Evolutionary conservation across 2,888 invertebrate species (phyloP).

Genomic region (Hemicrepidius hirtus): DNA sequence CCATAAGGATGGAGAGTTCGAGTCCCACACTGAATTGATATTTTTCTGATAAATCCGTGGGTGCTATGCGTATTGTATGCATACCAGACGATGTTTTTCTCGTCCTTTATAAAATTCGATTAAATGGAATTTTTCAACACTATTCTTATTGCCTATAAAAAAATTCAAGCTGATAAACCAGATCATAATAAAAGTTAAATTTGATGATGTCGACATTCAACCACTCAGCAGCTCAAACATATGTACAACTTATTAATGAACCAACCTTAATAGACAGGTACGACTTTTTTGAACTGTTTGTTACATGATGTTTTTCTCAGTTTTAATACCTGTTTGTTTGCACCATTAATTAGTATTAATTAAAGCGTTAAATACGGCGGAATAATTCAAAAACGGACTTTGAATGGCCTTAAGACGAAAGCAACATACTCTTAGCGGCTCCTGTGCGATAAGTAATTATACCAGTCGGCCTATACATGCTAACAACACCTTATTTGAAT

Average conservation of each 20-base stretch:
- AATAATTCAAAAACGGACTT: conserved; percentile 11
- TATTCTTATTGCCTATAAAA: too few relatives aligned
- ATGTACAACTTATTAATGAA: conserved; percentile 27
- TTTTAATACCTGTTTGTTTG: conserved; percentile 17
- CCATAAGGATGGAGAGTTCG: too few relatives aligned
- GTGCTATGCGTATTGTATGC: too few relatives aligned
- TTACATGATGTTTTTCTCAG: conserved; percentile 19
- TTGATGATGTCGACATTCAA: background rate
- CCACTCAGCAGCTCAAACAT: background rate
- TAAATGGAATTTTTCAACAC: too few relatives aligned
- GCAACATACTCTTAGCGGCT: background rate
- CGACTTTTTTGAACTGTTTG: conserved; percentile 5
- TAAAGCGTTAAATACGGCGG: conserved; percentile 7
- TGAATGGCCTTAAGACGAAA: background rate
- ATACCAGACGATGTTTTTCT: too few relatives aligned
- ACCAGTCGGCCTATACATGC: background rate
- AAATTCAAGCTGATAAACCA: background rate
- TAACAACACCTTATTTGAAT: background rate
- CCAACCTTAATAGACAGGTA: conserved; percentile 19
- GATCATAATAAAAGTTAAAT: background rate
- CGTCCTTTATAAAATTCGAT: too few relatives aligned
- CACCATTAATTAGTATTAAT: conserved; percentile 26
- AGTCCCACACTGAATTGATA: too few relatives aligned
- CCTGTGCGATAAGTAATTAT: background rate
- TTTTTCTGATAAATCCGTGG: too few relatives aligned